Base-by-base conservation (phyloP, 2,888 invertebrate genomes). In the Lasioglossum lativentre region DNA sequence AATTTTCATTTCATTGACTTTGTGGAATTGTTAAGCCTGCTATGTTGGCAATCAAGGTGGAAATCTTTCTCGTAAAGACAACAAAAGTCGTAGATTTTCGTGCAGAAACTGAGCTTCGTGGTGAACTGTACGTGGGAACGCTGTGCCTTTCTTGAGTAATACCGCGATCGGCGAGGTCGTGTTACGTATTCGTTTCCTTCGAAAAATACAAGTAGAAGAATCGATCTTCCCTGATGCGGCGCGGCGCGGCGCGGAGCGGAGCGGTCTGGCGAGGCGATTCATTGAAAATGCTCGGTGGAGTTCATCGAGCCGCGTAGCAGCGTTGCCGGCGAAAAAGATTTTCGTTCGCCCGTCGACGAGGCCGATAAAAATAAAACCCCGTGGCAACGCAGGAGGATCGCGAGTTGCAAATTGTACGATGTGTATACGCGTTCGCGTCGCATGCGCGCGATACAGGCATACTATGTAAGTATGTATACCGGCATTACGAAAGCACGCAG, bases 311-410 rank as follows among this genome's bases (percentile, higher is more conserved):
- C 63, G 63, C 63, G 30, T 63, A 63, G 63, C 63, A 40, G 70
- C 71, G 71, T 42, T 27, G n/a, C 71, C 1, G 71, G 27, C n/a
- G n/a, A 63, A 66, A 79, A 68, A 40, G 27, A 75, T 73, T 63
- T 63, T 72, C n/a, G 56, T n/a, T 72, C 47, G 66, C 72, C 79
- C 52, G 34, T 19, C 42, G 42, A 59, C 42, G 30, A 72, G 73
- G 23, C 34, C 45, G 83, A 83, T 78, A 86, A 88, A 88, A 88
- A 88, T 88, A 88, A 83, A 74, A 75, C 42, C 56, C 52, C 56
- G 27, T 10, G 38, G 30, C 72, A 47, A 19, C 52, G 74, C 42
- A 14, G 23, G 63, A 23, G 52, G 66, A 8, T 66, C 75, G 23
- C 73, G 80, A 88, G 82, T 75, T 78, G 73, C 8, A 34, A 66